These are phyloP conservation scores for Whitmania pigra DNA, from an alignment of 1,140 invertebrate genomes.

Conservation along the genomic window DNA sequence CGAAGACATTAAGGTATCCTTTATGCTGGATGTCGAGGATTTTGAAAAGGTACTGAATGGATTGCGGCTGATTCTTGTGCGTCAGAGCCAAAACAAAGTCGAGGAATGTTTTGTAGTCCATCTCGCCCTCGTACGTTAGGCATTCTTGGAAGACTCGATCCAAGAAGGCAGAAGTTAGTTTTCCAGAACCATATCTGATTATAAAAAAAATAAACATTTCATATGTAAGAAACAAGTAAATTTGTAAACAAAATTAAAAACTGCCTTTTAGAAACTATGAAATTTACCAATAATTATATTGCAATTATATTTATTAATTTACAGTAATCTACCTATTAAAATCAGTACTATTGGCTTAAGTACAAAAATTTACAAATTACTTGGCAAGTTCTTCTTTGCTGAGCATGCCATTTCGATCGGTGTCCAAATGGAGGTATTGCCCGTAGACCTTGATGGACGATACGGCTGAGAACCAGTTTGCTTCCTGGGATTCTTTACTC, in stretches of 20 bases:
- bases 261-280: too few relatives aligned
- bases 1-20: slow-evolving; percentile 77
- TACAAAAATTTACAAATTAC: slow-evolving; percentile 41
- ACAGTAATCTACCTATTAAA: too few relatives aligned
- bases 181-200: slow-evolving; percentile 70
- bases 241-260: too few relatives aligned
- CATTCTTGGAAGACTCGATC: slow-evolving; percentile 88
- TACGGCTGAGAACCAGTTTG: slow-evolving; percentile 87
- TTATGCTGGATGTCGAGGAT: slow-evolving; percentile 78
- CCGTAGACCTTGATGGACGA: slow-evolving; percentile 79
- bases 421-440: slow-evolving; percentile 81
- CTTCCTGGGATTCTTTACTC: slow-evolving; percentile 65
- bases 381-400: slow-evolving; percentile 65
- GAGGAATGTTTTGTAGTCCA: slow-evolving; percentile 93
- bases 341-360: too few relatives aligned
- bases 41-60: slow-evolving; percentile 77
- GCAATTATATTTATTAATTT: too few relatives aligned
- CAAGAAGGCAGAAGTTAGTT: slow-evolving; percentile 77
- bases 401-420: slow-evolving; percentile 88
- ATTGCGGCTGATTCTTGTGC: slow-evolving; percentile 77
- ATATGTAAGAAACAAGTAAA: too few relatives aligned
- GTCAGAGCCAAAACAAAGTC: slow-evolving; percentile 87
- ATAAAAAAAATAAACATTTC: background rate
- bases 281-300: too few relatives aligned
- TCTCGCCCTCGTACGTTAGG: slow-evolving; percentile 85